Percentiles rank a stretch among this genome's conserved stretches.
phyloP scores from a whole-genome alignment of 2,113 vertebrate species.

The Potamarius usumacintae region DNA sequence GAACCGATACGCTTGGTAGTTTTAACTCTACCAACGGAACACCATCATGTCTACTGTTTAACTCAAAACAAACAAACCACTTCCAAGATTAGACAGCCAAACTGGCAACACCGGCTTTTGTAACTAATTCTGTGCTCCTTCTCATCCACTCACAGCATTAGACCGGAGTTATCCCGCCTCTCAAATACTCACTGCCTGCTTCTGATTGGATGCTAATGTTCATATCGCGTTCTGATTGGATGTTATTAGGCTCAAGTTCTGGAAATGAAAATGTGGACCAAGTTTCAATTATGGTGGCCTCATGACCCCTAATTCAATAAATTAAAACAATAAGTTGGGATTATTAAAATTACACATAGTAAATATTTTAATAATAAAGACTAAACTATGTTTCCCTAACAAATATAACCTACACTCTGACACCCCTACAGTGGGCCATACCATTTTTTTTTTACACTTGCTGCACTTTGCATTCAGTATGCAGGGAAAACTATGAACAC shows the following conservation, averaged over 20 bases:
- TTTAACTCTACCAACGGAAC: not conserved
- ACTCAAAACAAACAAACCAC: not conserved
- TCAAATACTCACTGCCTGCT: not conserved
- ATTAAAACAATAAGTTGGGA: not conserved
- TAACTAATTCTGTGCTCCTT: not conserved
- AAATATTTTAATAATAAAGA: not conserved
- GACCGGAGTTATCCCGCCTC: not conserved
- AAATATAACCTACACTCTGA: not conserved
- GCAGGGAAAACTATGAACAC: not conserved
- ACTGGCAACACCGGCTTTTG: constrained; percentile 18
- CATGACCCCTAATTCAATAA: not conserved
- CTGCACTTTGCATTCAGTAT: not conserved
- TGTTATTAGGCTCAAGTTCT: not conserved
- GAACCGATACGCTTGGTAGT: not conserved
- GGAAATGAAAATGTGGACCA: not conserved
- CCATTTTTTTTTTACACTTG: not conserved
- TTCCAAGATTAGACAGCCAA: not conserved
- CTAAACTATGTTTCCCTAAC: not conserved
- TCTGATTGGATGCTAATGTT: not conserved
- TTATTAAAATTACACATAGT: not conserved
- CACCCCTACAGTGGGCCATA: not conserved
- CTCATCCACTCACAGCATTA: not conserved
- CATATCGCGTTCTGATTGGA: not conserved
- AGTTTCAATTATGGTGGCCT: not conserved
- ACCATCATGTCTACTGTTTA: not conserved